Evolutionary conservation across 2,797 vertebrate genomes (phyloP).

Genomic region (Aselliscus stoliczkanus): DNA sequence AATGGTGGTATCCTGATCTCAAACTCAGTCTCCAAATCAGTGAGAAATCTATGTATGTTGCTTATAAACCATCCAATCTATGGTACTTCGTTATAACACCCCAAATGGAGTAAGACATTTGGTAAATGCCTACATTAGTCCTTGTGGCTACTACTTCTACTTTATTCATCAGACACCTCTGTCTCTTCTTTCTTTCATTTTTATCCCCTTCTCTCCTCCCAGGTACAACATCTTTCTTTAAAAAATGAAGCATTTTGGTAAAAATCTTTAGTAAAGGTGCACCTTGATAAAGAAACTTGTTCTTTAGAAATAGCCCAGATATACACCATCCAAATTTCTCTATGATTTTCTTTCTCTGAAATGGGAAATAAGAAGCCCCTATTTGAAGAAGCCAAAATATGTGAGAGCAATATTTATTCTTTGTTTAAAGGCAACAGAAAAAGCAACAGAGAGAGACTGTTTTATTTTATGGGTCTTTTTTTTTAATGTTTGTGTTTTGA

Average conservation of each 20-base stretch:
- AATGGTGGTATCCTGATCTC: not conserved
- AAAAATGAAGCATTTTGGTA: not conserved
- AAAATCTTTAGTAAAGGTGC: not conserved
- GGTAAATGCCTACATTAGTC: not conserved
- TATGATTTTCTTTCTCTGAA: not conserved
- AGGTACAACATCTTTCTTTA: not conserved
- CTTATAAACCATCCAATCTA: not conserved
- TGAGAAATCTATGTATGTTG: not conserved
- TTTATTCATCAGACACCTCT: not conserved
- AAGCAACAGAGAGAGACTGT: not conserved
- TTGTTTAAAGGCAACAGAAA: not conserved
- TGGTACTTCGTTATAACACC: not conserved
- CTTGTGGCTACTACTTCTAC: not conserved
- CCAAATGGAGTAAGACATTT: not conserved
- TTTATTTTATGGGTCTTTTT: conserved; percentile 10
- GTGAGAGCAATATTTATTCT: not conserved
- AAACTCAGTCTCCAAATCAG: not conserved
- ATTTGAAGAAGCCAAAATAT: not conserved
- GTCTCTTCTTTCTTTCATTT: not conserved
- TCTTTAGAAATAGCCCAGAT: not conserved
- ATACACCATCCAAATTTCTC: not conserved
- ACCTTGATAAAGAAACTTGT: not conserved
- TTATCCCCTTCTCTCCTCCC: not conserved
- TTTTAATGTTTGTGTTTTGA: conserved; percentile 71
- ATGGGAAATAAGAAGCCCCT: not conserved